Conservation (phyloP, 1,140 invertebrate species). For the Drosophila bocki region DNA sequence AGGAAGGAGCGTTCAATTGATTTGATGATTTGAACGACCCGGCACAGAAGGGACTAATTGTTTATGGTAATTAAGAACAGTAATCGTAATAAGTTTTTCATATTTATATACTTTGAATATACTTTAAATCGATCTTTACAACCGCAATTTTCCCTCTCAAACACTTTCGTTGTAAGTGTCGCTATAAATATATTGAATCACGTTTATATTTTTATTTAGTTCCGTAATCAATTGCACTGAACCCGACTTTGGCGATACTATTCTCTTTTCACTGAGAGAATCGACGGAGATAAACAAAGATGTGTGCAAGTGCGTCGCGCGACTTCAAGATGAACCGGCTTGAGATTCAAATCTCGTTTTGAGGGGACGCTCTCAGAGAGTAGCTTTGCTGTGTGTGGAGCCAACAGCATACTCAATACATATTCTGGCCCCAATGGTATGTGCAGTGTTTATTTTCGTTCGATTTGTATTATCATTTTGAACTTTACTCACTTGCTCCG, state of each 20-base stretch:
- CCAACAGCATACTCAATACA: slow-evolving; percentile 21
- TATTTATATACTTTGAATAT: neutral
- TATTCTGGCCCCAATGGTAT: neutral
- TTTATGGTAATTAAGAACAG: neutral
- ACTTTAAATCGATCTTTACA: neutral
- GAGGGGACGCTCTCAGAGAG: slow-evolving; percentile 26
- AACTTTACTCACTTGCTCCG: slow-evolving; percentile 67
- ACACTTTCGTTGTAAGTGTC: neutral
- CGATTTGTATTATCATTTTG: slow-evolving; percentile 47
- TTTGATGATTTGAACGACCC: too few relatives aligned
- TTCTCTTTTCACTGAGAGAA: slow-evolving; percentile 13
- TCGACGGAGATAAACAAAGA: slow-evolving; percentile 37
- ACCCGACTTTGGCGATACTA: neutral
- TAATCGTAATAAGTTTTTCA: neutral
- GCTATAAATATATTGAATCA: neutral
- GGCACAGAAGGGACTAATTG: too few relatives aligned
- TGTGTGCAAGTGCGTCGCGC: slow-evolving; percentile 17
- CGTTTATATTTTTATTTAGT: slow-evolving; percentile 14
- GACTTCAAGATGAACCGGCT: slow-evolving; percentile 56
- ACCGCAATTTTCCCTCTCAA: too few relatives aligned
- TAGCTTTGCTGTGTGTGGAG: neutral
- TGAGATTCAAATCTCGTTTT: slow-evolving; percentile 54
- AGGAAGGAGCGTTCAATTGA: neutral
- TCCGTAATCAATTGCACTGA: slow-evolving; percentile 14
- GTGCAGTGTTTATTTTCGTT: slow-evolving; percentile 30